Evolutionary conservation across 2,888 invertebrate genomes (phyloP), one percentile per base, ranked within the genome.

Genomic region (Laothoe populi): DNA sequence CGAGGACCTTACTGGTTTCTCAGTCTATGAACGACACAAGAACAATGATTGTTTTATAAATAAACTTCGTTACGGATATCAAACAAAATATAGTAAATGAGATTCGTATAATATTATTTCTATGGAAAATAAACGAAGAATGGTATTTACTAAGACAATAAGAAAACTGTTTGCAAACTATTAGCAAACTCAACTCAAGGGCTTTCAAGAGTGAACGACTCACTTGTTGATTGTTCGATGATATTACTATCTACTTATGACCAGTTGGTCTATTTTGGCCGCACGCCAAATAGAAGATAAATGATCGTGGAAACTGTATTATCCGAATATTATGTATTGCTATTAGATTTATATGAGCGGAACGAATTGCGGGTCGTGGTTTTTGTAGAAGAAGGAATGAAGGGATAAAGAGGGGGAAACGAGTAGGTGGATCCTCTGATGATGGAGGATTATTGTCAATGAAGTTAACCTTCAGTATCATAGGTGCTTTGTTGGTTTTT

Each of bases 191-290:
- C 31, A 53, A 35, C 19, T 35, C 53, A 35, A 53, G 53, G 53
- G 53, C 19, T 35, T 31, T 19, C 26, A 19, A 16, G 49, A 53
- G 2, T 4, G 35, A 53, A 35, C 19, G 53, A 53, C 8, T 35
- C 19, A 53, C 53, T 53, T 53, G 53, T 53, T 53, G 53, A 53
- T 35, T 53, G 53, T 53, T 19, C 35, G 53, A 31, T 53, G 19
- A 35, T 53, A 35, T 35, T 53, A 53, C 53, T 31, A n/a, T n/a
- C n/a, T n/a, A 35, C 31, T 53, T 53, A 53, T 24, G 46, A 7
- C 53, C 53, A 35, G 53, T 21, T 53, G 35, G 31, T 53, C 35
- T 53, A 11, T 53, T 53, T 31, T 53, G 53, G 53, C 53, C 8
- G 19, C 4, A 31, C 16, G 53, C 53, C 53, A 64, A 59, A 59